Evolutionary conservation across 2,888 invertebrate genomes (phyloP), one percentile per base, ranked within the genome.

Genomic region (Plagiodera versicolora): DNA sequence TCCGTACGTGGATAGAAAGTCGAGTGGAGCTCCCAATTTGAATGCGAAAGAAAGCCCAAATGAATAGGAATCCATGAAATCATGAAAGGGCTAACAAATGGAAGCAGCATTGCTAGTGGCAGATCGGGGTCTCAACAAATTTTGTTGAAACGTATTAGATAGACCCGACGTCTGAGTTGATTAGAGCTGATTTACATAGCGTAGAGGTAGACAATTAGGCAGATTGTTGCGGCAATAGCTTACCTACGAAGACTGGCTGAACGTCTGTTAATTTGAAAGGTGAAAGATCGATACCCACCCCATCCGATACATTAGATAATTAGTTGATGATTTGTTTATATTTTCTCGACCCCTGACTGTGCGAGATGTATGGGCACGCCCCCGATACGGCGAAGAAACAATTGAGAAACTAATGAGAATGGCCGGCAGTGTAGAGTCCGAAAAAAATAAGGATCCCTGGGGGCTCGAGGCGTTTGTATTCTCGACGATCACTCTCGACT

Each of bases 121-220:
- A 65, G 65, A 66, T 66, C 61, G 66, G 64, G 69, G 67, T 66
- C 67, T 67, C 60, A 68, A 69, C 65, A 69, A 70, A 70, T 69
- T 68, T 66, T 53, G 67, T 65, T 68, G 60, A 64, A 67, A 65
- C 60, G 67, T 65, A 64, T 69, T 68, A 65, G 64, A 65, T 63
- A 73, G 71, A 73, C 72, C 72, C 72, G 70, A 67, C 68, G 70
- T 72, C 70, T 73, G 72, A 73, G 70, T 72, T 65, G 70, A 72
- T 73, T 73, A 73, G 54, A 62, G 67, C 70, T 70, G 68, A 74
- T 75, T 75, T 74, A 68, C 72, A 74, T 75, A 70, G 67, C 70
- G 69, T 68, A 68, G 71, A 72, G 71, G 72, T 70, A 70, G 70
- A 68, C 70, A 73, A 72, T 74, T 73, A 75, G 71, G 68, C 69